Evolutionary conservation across 1,140 invertebrate genomes (phyloP), one percentile per base, ranked within the genome.

Genomic region (Trichogramma pretiosum): DNA sequence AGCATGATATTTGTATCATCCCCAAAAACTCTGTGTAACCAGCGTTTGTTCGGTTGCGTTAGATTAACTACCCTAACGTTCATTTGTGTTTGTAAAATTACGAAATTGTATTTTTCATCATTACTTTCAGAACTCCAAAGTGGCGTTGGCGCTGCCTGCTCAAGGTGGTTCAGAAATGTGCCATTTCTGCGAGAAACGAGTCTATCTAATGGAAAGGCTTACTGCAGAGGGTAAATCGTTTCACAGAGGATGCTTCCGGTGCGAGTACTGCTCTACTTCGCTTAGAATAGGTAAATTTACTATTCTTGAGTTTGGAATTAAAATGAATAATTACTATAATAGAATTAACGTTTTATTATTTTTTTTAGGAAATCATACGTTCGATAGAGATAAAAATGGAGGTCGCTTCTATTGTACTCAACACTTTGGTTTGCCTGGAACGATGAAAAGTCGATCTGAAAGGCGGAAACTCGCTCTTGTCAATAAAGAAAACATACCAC

Each of bases 141-240:
- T 77, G 30, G 70, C 75, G 17, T 60, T 82, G 51, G 68, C 72
- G 16, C 66, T 84, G 43, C 79, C 78, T 24, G 71, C 75, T 17
- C 78, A 81, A 66, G 77, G 77, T 30, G 80, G 76, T 38, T 85
- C 83, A 22, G 87, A 90, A 66, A 77, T 79, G 53, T 93, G 89
- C 64, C 85, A 89, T 66, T 89, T 91, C 70, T 94, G 90, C 69
- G 76, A 80, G 47, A 87, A 89, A 66, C 75, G 85, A 13, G 90
- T 93, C 22, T 93, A 93, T 63, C 72, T 92, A 13, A 87, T 93
- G 81, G 89, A 94, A 66, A 76, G 86, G 48, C 75, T 90, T 56
- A 86, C 78, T 59, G 85, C 89, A 5, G 89, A 93, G 73, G 87
- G 87, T 32, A 79, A 84, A 58, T 87, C 87, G 58, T 89, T 93